Conservation (phyloP, 2,113 vertebrate species). For the Anseranas semipalmata region DNA sequence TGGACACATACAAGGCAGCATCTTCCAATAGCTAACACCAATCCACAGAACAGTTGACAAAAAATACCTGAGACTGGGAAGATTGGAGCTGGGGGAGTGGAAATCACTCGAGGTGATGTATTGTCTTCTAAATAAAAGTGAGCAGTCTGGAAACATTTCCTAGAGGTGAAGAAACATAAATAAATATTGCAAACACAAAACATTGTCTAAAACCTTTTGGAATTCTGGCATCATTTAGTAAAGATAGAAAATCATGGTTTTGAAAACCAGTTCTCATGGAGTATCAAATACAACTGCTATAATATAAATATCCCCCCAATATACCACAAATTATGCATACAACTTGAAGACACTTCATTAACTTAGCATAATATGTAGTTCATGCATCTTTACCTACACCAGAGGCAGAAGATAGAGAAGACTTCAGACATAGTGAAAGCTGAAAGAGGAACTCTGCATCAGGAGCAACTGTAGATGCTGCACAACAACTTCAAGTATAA, state of each 20-base stretch:
- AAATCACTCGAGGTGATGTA: conserved; percentile 89
- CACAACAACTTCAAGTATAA: neutral
- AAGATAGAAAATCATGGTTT: neutral
- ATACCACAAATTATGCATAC: neutral
- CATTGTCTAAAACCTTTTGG: neutral
- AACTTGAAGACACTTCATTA: neutral
- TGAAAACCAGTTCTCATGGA: neutral
- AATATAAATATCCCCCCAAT: neutral
- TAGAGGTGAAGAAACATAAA: conserved; percentile 67
- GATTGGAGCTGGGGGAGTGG: conserved; percentile 83
- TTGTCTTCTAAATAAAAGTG: conserved; percentile 96
- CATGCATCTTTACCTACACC: conserved; percentile 55
- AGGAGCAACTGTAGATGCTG: conserved; percentile 10
- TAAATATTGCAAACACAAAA: neutral
- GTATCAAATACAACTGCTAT: neutral
- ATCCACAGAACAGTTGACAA: neutral
- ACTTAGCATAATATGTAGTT: neutral
- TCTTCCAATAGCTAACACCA: neutral
- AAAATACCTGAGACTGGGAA: conserved; percentile 89
- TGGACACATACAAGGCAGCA: neutral
- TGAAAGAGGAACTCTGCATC: neutral
- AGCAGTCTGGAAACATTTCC: conserved; percentile 97
- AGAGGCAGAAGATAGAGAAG: conserved; percentile 50
- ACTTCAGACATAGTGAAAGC: conserved; percentile 5
- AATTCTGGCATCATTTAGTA: neutral